Evolutionary conservation across 2,888 invertebrate genomes (phyloP).

Genomic region (Mactromeris polynyma): DNA sequence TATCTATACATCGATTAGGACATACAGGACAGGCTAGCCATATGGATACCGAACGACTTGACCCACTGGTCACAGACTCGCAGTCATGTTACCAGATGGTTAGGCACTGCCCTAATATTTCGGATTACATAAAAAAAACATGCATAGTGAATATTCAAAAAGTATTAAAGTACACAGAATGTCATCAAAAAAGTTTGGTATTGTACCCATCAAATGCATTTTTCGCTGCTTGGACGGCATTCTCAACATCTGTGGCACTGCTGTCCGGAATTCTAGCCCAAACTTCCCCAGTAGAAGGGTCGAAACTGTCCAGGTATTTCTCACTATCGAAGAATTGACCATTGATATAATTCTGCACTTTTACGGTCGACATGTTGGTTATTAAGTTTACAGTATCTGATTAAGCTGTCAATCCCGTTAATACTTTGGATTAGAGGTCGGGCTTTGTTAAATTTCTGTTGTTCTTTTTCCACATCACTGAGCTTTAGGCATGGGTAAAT

Average conservation of each 20-base stretch:
- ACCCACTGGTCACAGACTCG: neutral
- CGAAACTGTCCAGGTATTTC: conserved; percentile 86
- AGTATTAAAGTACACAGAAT: neutral
- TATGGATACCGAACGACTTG: no score
- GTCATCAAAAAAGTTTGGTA: neutral
- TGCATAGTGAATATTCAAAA: no score
- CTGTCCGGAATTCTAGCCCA: conserved; percentile 88
- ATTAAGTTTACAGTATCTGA: neutral
- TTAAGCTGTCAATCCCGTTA: conserved; percentile 19
- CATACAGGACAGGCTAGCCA: no score
- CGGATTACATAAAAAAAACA: neutral
- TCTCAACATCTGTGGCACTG: conserved; percentile 83
- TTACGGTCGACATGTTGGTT: conserved; percentile 50
- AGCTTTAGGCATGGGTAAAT: neutral
- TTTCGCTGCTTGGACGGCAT: conserved; percentile 87
- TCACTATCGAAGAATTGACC: conserved; percentile 85
- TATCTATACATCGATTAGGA: no score
- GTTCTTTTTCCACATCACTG: conserved; percentile 22
- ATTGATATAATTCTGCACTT: conserved; percentile 87
- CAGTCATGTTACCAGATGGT: neutral
- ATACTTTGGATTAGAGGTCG: neutral
- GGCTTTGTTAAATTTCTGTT: neutral
- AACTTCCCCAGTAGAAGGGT: conserved; percentile 88
- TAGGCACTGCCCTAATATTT: neutral
- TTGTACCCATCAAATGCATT: conserved; percentile 87